phyloP scores from a whole-genome alignment of 2,113 vertebrate species.

The Callopanchax toddi region DNA sequence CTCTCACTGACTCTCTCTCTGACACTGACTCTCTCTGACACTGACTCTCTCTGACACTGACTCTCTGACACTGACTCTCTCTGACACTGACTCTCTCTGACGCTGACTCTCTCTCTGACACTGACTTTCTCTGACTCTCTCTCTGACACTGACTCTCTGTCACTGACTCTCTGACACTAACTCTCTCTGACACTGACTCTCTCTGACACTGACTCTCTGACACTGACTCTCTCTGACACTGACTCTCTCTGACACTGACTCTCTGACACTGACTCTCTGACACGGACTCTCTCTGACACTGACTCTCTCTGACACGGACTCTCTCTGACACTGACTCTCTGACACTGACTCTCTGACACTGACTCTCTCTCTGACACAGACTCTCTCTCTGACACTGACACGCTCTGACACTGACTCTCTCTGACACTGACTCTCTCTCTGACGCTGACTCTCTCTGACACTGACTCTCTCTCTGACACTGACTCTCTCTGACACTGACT shows the following conservation, averaged over 20 bases:
- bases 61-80: too few relatives aligned
- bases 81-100: slow-evolving; percentile 57
- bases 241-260: slow-evolving; percentile 59
- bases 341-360: too few relatives aligned
- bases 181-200: slow-evolving; percentile 35
- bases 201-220: slow-evolving; percentile 64
- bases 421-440: slow-evolving; percentile 56
- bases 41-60: slow-evolving; percentile 59
- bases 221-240: too few relatives aligned
- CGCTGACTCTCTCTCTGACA: slow-evolving; percentile 38
- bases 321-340: slow-evolving; percentile 62
- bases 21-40: slow-evolving; percentile 53
- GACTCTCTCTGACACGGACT: slow-evolving; percentile 35
- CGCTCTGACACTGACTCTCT: slow-evolving; percentile 39
- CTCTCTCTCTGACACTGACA: too few relatives aligned
- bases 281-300: slow-evolving; percentile 60
- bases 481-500: slow-evolving; percentile 57
- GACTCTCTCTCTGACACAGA: slow-evolving; percentile 59
- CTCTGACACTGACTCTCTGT: slow-evolving; percentile 39
- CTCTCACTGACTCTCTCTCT: too few relatives aligned
- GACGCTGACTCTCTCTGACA: slow-evolving; percentile 62
- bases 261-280: too few relatives aligned
- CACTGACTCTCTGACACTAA: too few relatives aligned
- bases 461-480: slow-evolving; percentile 24
- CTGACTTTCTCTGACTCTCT: slow-evolving; percentile 61